Conservation (phyloP, 1,140 invertebrate species). For the Zophobas atratus region DNA sequence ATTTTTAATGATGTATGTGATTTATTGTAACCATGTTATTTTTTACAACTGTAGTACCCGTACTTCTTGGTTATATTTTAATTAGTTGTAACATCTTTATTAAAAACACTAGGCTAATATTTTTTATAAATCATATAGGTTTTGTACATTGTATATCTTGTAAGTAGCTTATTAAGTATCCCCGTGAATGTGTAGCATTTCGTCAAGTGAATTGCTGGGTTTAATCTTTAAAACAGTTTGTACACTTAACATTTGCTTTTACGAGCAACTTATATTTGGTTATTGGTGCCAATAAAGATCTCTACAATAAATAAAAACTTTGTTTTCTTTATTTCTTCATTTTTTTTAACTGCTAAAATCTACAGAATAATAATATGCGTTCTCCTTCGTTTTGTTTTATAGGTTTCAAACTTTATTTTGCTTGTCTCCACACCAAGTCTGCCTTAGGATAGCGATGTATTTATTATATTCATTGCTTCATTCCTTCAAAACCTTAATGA, state of each 20-base stretch:
- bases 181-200: slow-evolving; percentile 46
- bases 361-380: no score
- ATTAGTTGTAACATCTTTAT: slow-evolving; percentile 51
- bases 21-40: slow-evolving; percentile 47
- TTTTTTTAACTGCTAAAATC: no score
- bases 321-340: neutral
- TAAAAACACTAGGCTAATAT: slow-evolving; percentile 63
- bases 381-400: no score
- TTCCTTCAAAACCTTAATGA: no score
- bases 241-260: slow-evolving; percentile 49
- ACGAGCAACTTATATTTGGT: slow-evolving; percentile 53
- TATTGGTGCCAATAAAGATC: slow-evolving; percentile 62
- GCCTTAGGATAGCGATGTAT: no score
- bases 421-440: no score
- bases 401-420: no score
- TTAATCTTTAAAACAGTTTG: slow-evolving; percentile 47
- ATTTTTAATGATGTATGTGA: slow-evolving; percentile 59
- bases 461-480: no score
- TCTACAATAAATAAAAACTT: slow-evolving; percentile 49
- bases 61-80: slow-evolving; percentile 52
- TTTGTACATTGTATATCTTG: slow-evolving; percentile 68
- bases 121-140: slow-evolving; percentile 66
- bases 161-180: slow-evolving; percentile 56
- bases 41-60: slow-evolving; percentile 51
- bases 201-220: slow-evolving; percentile 46